Conservation (phyloP, 2,888 invertebrate genomes). For the Dioctria rufipes region DNA sequence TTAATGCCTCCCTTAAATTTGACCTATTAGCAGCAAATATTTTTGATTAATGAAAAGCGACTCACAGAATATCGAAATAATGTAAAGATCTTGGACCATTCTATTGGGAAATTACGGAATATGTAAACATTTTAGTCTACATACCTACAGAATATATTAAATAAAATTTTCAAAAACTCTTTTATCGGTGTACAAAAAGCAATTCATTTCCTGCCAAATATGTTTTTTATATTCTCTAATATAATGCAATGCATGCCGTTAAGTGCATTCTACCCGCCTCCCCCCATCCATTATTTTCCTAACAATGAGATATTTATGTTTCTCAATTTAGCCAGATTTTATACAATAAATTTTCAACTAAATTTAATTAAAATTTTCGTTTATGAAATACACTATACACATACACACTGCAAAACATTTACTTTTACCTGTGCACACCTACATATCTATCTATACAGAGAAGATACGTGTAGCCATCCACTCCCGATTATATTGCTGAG, state of each 20-base stretch:
- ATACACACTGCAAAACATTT: background rate
- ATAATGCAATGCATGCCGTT: background rate
- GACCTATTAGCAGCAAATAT: too few species aligned
- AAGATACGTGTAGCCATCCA: background rate
- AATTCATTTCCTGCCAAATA: too few species aligned
- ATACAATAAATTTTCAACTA: slow-evolving; percentile 16
- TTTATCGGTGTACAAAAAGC: too few species aligned
- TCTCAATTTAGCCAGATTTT: slow-evolving; percentile 39
- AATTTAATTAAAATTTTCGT: slow-evolving; percentile 48
- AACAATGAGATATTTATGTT: slow-evolving; percentile 24
- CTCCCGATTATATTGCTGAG: background rate
- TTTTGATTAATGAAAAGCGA: too few species aligned
- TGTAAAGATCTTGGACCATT: too few species aligned
- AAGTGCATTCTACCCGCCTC: background rate
- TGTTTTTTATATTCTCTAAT: too few species aligned
- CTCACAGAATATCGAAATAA: too few species aligned
- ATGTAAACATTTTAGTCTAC: too few species aligned
- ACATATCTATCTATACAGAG: background rate
- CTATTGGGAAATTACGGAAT: too few species aligned
- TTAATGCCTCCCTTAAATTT: too few species aligned
- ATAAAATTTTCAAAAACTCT: too few species aligned
- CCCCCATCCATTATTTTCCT: slow-evolving; percentile 1
- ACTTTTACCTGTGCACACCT: background rate
- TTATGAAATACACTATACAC: slow-evolving; percentile 31
- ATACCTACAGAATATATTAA: too few species aligned